These are phyloP conservation scores for Drosophila elegans DNA, from an alignment of 1,140 invertebrate genomes.

Conservation along the genomic window DNA sequence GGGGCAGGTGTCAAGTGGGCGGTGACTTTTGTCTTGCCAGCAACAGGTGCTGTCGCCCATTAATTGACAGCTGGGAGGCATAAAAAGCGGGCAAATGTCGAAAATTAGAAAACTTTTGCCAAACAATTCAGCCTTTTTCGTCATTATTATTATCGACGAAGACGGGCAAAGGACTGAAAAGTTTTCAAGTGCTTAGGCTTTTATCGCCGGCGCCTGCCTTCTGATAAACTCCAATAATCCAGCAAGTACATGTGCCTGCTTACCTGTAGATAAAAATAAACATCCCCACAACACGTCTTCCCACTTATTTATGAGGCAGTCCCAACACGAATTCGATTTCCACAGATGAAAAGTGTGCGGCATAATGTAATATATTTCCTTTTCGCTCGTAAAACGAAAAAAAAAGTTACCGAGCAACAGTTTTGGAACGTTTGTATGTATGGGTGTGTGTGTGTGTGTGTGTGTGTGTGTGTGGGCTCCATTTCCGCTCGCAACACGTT, in stretches of 20 bases:
- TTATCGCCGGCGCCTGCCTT: conserved; percentile 64
- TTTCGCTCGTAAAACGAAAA: conserved; percentile 40
- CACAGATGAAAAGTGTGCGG: conserved; percentile 51
- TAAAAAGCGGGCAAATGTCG: conserved; percentile 79
- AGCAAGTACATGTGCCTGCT: conserved; percentile 57
- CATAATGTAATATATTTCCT: conserved; percentile 66
- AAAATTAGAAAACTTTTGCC: conserved; percentile 84
- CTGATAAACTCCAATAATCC: conserved; percentile 81
- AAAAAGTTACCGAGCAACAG: conserved; percentile 71
- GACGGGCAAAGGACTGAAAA: conserved; percentile 20
- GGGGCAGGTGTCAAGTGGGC: conserved; percentile 74
- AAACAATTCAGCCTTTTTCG: conserved; percentile 64
- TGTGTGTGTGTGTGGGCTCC: conserved; percentile 40
- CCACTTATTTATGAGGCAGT: conserved; percentile 58
- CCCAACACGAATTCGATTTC: conserved; percentile 78
- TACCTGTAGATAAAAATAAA: conserved; percentile 81
- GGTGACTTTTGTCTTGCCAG: conserved; percentile 57
- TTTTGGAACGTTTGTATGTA: conserved; percentile 27
- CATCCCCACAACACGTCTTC: background rate
- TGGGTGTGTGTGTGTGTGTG: conserved; percentile 21
- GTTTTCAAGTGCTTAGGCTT: conserved; percentile 78
- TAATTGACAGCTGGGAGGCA: conserved; percentile 81
- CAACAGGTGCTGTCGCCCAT: conserved; percentile 78
- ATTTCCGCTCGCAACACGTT: conserved; percentile 76
- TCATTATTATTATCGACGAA: conserved; percentile 70